Evolutionary conservation across 35 echinoderm and acorn worm genomes (phyloP).

Genomic region (Apostichopus japonicus): DNA sequence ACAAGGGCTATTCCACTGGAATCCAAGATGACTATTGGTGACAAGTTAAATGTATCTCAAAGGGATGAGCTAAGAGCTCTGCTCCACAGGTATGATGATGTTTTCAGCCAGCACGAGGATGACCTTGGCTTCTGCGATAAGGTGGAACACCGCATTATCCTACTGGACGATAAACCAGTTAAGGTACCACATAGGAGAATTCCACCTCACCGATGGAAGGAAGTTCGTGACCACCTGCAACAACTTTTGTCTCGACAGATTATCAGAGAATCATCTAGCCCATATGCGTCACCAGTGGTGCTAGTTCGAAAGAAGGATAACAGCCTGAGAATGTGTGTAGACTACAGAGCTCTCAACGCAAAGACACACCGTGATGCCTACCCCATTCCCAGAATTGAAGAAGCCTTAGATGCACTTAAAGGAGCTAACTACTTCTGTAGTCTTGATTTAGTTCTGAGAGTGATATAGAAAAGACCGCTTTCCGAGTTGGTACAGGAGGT

Average conservation of each 20-base stretch:
- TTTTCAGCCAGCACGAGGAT: too few relatives aligned
- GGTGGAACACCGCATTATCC: neutral
- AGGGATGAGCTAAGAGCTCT: too few relatives aligned
- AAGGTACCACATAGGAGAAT: conserved; percentile 18
- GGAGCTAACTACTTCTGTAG: conserved; percentile 67
- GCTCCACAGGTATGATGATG: too few relatives aligned
- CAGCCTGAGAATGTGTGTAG: conserved; percentile 22
- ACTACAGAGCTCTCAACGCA: conserved; percentile 22
- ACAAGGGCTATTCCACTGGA: too few relatives aligned
- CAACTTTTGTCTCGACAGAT: neutral
- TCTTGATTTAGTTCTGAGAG: conserved; percentile 5
- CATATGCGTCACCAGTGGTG: conserved; percentile 26
- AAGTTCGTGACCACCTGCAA: neutral
- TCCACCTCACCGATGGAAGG: conserved; percentile 37
- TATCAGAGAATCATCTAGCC: conserved; percentile 63
- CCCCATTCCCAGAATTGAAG: conserved; percentile 31
- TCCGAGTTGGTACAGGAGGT: conserved; percentile 61
- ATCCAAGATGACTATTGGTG: too few relatives aligned
- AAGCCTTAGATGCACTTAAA: conserved; percentile 55
- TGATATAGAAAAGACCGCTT: conserved; percentile 63
- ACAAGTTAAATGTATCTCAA: too few relatives aligned
- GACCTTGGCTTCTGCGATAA: too few relatives aligned
- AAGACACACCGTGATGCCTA: conserved; percentile 50
- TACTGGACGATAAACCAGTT: conserved; percentile 4
- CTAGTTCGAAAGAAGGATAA: conserved; percentile 17